These are phyloP conservation scores for Ostrea denselamellosa DNA, from an alignment of 1,140 invertebrate genomes.

Conservation along the genomic window DNA sequence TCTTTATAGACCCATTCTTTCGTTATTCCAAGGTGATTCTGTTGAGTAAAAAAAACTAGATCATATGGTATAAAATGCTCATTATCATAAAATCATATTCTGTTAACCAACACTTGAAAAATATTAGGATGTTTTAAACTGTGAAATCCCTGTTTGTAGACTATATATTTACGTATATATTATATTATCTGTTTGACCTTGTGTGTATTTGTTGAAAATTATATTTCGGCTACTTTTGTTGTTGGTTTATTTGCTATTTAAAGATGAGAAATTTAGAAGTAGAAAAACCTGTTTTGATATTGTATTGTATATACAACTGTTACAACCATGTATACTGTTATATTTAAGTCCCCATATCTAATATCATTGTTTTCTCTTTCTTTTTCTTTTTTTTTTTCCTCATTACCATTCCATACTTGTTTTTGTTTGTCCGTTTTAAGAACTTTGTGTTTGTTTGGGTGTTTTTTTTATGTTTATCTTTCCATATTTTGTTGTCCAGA, in stretches of 20 bases:
- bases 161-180: background rate
- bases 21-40: too few relatives aligned
- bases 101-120: background rate
- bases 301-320: conserved; percentile 32
- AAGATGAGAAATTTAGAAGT: background rate
- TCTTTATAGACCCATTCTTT: too few relatives aligned
- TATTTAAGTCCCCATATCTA: background rate
- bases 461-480: background rate
- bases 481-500: background rate
- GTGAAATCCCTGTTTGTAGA: conserved; percentile 7
- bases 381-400: background rate
- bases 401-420: conserved; percentile 26
- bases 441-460: background rate
- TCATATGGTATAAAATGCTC: too few relatives aligned
- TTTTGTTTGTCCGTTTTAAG: background rate
- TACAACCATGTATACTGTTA: background rate
- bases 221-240: background rate
- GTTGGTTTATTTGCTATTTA: background rate
- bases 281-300: conserved; percentile 21
- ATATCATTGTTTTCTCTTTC: background rate
- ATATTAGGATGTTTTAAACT: conserved; percentile 20
- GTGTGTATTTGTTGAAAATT: conserved; percentile 15
- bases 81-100: too few relatives aligned
- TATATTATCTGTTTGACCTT: background rate
- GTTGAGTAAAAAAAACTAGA: too few relatives aligned